Evolutionary conservation across 2,797 vertebrate genomes (phyloP).

Genomic region (Tapirus indicus): DNA sequence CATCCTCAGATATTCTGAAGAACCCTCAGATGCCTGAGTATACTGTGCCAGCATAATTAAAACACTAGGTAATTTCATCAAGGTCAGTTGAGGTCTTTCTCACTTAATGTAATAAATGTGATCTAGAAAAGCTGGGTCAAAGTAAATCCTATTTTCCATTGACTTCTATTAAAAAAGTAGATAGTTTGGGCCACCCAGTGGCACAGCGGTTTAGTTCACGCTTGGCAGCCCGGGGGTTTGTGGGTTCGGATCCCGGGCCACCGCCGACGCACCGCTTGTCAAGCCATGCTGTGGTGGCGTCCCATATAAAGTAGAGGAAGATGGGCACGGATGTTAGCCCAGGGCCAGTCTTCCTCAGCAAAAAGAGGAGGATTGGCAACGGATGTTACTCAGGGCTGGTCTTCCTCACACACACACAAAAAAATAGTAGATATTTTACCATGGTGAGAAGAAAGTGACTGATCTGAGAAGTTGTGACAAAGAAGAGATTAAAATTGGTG

Average conservation of each 20-base stretch:
- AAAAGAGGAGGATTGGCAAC: too few species aligned
- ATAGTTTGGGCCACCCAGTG: not conserved
- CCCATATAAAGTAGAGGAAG: too few species aligned
- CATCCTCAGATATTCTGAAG: conserved; percentile 12
- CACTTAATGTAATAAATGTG: conserved; percentile 23
- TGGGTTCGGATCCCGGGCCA: too few species aligned
- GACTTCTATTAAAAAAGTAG: not conserved
- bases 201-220: too few species aligned
- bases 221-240: too few species aligned
- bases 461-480: not conserved
- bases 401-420: too few species aligned
- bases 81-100: conserved; percentile 13
- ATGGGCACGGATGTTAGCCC: too few species aligned
- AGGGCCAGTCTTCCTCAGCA: too few species aligned
- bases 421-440: conserved; percentile 39
- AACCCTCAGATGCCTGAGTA: not conserved
- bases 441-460: not conserved
- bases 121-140: conserved; percentile 38
- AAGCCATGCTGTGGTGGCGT: too few species aligned
- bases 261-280: too few species aligned
- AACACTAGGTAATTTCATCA: conserved; percentile 29
- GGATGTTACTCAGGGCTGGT: too few species aligned
- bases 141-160: conserved; percentile 42
- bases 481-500: not conserved
- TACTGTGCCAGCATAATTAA: not conserved